Base-by-base conservation (phyloP, 92 coral and sea anemone species). In the Zoanthus sansibaricus region DNA sequence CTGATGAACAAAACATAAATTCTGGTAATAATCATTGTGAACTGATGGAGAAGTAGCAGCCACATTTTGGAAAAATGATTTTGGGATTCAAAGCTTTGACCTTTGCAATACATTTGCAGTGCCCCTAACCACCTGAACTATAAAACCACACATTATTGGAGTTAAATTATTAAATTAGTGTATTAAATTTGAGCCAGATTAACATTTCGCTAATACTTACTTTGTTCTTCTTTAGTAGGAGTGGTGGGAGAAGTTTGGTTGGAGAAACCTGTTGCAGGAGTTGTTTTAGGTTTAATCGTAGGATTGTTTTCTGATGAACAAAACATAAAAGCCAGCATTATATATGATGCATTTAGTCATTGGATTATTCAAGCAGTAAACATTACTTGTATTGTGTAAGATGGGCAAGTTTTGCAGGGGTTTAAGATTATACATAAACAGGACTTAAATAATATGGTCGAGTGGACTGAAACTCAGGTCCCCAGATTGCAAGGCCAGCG, bases 171-270 rank as follows among this genome's bases (percentile, higher is more conserved):
- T 21, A 67, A 67, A 67, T 67, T 44, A 72, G 77, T 72, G 10
- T 72, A 42, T 72, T 72, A 72, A 72, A 72, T 44, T 72, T 72
- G 77, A 72, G 77, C 77, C 77, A 72, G 9, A 72, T 72, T 72
- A 72, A 72, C 77, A 46, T 72, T 69, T 69, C 74, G 74, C 74
- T 72, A 87, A 79, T 87, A 87, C 82, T 87, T 80, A 87, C 90
- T 80, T 79, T 87, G 69, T 87, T 87, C 86, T 32, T 79, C 68
- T 87, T 79, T 87, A 72, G 87, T 80, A 71, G 86, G 82, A 58
- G 90, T 87, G 86, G 72, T 87, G 86, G 90, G 79, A 78, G 82
- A 72, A 33, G 89, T 86, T 86, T 78, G 72, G 74, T 69, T 69
- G 72, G 83, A 78, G 83, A 71, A 78, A 58, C 83, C 83, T 31